Evolutionary conservation across 2,797 vertebrate species (phyloP).

Genomic region (Melanotaenia nigrans): DNA sequence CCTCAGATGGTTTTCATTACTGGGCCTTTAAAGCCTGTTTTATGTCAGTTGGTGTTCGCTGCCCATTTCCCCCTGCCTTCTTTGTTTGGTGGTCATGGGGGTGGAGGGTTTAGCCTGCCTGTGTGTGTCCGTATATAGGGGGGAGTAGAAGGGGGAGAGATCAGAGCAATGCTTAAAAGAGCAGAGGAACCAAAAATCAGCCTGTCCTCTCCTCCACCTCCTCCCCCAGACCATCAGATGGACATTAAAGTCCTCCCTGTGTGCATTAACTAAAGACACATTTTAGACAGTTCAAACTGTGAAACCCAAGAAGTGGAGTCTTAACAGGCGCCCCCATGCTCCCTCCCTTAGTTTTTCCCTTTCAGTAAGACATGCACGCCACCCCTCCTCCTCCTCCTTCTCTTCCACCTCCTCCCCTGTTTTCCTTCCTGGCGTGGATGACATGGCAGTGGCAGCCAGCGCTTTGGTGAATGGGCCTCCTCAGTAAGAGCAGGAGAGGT

Average conservation of each 20-base stretch:
- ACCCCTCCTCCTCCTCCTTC: constrained; percentile 30
- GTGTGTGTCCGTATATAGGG: constrained; percentile 56
- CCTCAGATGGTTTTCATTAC: constrained; percentile 88
- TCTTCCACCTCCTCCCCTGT: constrained; percentile 62
- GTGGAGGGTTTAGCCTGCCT: constrained; percentile 58
- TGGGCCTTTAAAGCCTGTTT: constrained; percentile 83
- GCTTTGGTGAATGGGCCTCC: constrained; percentile 65
- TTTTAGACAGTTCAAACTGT: constrained; percentile 73
- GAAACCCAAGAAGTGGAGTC: constrained; percentile 74
- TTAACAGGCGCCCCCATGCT: constrained; percentile 57
- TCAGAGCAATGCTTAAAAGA: constrained; percentile 34
- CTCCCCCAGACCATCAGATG: constrained; percentile 43
- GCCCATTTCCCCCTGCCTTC: constrained; percentile 68
- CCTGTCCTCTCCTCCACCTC: constrained; percentile 29
- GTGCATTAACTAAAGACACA: constrained; percentile 73
- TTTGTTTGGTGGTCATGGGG: constrained; percentile 75
- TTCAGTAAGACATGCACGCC: constrained; percentile 41
- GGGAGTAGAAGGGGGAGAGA: constrained; percentile 14
- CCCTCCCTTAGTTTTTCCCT: constrained; percentile 56
- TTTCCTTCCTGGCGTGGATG: constrained; percentile 73
- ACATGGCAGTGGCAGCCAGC: constrained; percentile 58
- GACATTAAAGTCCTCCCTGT: constrained; percentile 61
- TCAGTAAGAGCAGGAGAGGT: constrained; percentile 55
- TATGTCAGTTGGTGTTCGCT: constrained; percentile 83
- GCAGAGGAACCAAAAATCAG: constrained; percentile 44